phyloP scores from a whole-genome alignment of 2,113 vertebrate genomes.

The Strix aluco region DNA sequence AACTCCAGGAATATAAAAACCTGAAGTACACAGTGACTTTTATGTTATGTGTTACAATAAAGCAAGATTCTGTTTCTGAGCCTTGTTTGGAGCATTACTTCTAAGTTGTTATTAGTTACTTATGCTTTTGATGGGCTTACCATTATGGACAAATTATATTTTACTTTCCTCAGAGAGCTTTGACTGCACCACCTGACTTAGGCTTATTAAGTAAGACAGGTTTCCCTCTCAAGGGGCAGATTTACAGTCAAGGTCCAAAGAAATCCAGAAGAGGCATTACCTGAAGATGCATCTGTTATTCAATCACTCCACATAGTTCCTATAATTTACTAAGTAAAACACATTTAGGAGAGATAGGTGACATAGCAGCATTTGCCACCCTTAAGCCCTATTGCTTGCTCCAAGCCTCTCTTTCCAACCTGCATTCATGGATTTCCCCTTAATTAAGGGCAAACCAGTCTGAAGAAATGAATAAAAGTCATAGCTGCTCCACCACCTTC shows the following conservation, averaged over 20 bases:
- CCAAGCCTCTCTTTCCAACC: background rate
- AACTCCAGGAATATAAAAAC: background rate
- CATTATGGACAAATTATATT: background rate
- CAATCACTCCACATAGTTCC: background rate
- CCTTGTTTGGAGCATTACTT: background rate
- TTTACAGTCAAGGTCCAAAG: background rate
- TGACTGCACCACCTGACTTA: background rate
- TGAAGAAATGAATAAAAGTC: background rate
- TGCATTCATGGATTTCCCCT: background rate
- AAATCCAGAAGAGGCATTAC: background rate
- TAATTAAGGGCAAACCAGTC: background rate
- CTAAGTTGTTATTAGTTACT: background rate
- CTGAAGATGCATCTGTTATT: background rate
- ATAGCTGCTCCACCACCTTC: background rate
- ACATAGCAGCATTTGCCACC: background rate
- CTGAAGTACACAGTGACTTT: background rate
- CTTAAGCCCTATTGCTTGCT: background rate
- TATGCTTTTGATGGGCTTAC: background rate
- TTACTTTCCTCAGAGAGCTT: background rate
- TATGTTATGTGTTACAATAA: background rate
- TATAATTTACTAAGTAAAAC: background rate
- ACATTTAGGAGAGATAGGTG: background rate
- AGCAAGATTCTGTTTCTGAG: background rate
- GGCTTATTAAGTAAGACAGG: background rate
- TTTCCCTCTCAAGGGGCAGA: background rate